Base-by-base conservation (phyloP, 64 coral and sea anemone species). In the Hydrozoanthus tunicans region DNA sequence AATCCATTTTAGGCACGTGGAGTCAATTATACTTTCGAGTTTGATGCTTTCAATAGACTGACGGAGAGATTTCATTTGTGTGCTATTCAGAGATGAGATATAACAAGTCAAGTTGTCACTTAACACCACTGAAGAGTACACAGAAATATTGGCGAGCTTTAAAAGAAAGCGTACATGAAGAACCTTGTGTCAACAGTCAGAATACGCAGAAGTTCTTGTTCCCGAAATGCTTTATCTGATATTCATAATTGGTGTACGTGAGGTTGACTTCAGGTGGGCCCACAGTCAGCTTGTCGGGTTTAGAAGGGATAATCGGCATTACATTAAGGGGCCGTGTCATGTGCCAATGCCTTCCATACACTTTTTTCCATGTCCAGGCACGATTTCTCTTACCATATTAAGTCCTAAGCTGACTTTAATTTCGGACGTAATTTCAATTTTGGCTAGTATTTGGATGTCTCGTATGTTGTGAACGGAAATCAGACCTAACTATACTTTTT, bases 1-100 rank as follows among this genome's bases (percentile, higher is more conserved):
- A 86, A 86, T 86, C 83, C 83, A 58, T 73, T 88, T 73, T 73
- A 25, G 84, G 84, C 84, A 75, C 84, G 84, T 88, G 84, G 68
- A 74, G 67, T 58, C 53, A 88, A 88, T 88, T 88, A 88, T 73
- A 24, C 56, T 75, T 73, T 71, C 24, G n/a, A 88, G 23, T 88
- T 74, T 51, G 51, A 73, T 74, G 24, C 54, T 74, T 73, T 88
- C 64, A 70, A 69, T 81, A 17, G 82, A 69, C 51, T 56, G 59
- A 60, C 23, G 52, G 67, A 74, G 84, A 70, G 59, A 11, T 9
- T 27, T 20, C 68, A 73, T 72, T 71, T 58, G 55, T 14, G 73
- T 86, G 83, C 67, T 59, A 59, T 73, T 73, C 84, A 25, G 32
- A 5, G 20, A 88, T 60, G 68, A 88, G 55, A 88, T 73, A 86